A percentile compares a stretch with the other conserved stretches of the same genome.
Conservation (phyloP, 1,140 invertebrate genomes). For the Euwallacea fornicatus region DNA sequence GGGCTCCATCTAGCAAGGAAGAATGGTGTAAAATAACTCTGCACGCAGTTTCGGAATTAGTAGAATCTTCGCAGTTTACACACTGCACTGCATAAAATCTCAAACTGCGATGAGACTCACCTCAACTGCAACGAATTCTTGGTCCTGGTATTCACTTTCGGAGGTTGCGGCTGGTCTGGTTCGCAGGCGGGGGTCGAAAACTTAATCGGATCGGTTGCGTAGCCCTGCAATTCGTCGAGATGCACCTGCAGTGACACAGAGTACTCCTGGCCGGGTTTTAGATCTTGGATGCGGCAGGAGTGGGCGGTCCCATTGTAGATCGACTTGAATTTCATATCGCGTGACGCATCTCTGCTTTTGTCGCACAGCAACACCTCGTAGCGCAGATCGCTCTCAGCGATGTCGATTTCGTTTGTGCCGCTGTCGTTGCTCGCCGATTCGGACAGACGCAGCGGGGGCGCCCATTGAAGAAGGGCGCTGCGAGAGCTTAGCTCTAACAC, state of each 20-base stretch:
- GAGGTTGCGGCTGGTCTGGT: slow-evolving; percentile 63
- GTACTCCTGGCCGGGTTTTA: slow-evolving; percentile 81
- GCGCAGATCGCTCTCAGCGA: slow-evolving; percentile 64
- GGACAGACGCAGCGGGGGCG: slow-evolving; percentile 64
- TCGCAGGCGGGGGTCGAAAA: slow-evolving; percentile 69
- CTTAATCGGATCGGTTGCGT: slow-evolving; percentile 57
- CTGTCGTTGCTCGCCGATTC: slow-evolving; percentile 56
- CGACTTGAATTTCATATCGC: slow-evolving; percentile 73
- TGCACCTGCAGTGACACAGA: slow-evolving; percentile 66
- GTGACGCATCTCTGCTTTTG: slow-evolving; percentile 59
- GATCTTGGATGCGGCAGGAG: slow-evolving; percentile 69
- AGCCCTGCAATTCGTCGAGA: slow-evolving; percentile 57
- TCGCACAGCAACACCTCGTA: slow-evolving; percentile 79
- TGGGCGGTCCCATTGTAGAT: slow-evolving; percentile 74
- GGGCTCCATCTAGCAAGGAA: slow-evolving; percentile 61
- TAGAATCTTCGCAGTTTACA: neutral
- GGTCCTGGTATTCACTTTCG: slow-evolving; percentile 61
- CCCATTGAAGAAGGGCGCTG: slow-evolving; percentile 78
- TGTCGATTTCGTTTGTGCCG: slow-evolving; percentile 49
- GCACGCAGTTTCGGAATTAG: neutral
- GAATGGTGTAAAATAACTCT: slow-evolving; percentile 12
- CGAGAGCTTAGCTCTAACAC: slow-evolving; percentile 75
- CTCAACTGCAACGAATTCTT: slow-evolving; percentile 61
- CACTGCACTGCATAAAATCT: too few relatives aligned
- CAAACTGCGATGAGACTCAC: neutral